Base-by-base conservation (phyloP, 2,113 vertebrate species). In the Choloepus hoffmanni region DNA sequence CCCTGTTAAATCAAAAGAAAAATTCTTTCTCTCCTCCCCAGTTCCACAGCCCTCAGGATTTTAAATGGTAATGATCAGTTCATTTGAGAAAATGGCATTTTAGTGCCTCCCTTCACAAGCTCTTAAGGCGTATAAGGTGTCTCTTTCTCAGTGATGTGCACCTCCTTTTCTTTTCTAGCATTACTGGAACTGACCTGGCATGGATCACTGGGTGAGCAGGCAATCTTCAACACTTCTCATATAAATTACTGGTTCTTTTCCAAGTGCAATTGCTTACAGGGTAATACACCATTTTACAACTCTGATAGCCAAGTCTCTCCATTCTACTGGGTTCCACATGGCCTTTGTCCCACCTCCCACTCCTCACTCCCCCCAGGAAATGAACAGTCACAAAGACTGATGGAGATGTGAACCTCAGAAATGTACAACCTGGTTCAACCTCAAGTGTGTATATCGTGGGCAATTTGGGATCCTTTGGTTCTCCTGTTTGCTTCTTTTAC, bases 181-280 rank as follows among this genome's bases (percentile, higher is more conserved):
- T 96, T 96, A 87, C 63, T 90, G 97, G 96, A 97, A 95, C 97
- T 96, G 96, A 96, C 95, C 94, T 97, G 96, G 93, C 95, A 97
- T 92, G 98, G 97, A 95, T 98, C 98, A 97, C 89, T 95, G 95
- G 93, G 88, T 97, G 98, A 97, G 96, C 72, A 98, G 97, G 94
- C 92, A 93, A 97, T 90, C 95, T 98, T 97, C 95, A 98, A 97
- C 97, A 97, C 96, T 97, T 98, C 97, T 98, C 97, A 96, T 97
- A 97, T 97, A 98, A 98, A 98, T 97, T 95, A 94, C 79, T 97
- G 95, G 96, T 97, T 90, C 84, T 79, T 97, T 97, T 96, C 89
- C 89, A 97, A 97, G 95, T 74, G 88, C 89, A 90, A 95, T 96
- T 97, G 93, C 74, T 98, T 53, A 94, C 95, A 95, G 88, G 97